Percentiles rank a stretch among this genome's conserved stretches.
Evolutionary conservation across 2,888 invertebrate genomes (phyloP).

Genomic region (Sminthurinus aureus): DNA sequence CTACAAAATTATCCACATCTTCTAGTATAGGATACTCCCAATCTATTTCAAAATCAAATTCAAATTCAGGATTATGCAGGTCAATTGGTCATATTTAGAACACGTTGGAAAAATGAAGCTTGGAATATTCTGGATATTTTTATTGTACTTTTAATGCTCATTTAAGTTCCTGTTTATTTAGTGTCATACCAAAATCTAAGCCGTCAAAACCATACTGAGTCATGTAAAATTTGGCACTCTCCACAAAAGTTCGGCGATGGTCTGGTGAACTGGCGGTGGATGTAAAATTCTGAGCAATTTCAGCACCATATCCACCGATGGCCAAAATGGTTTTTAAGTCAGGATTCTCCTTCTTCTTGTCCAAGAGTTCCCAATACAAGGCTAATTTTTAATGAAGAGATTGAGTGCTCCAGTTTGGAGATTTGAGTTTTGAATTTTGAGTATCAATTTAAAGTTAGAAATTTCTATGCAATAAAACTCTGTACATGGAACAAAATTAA

Average conservation of each 20-base stretch:
- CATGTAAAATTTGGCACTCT: background rate
- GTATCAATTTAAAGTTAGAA: background rate
- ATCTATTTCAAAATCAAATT: background rate
- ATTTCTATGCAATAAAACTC: too few species aligned
- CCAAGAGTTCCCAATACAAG: background rate
- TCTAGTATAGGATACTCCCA: background rate
- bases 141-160: too few species aligned
- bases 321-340: background rate
- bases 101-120: background rate
- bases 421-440: background rate
- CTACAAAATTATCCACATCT: conserved; percentile 5
- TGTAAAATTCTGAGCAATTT: background rate
- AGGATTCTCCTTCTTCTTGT: background rate
- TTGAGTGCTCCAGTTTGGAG: background rate
- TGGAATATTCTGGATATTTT: too few species aligned
- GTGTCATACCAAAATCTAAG: background rate
- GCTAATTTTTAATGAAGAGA: background rate
- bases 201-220: background rate
- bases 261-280: background rate
- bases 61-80: background rate
- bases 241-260: background rate
- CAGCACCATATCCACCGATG: background rate
- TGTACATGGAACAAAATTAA: background rate
- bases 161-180: too few species aligned
- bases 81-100: too few species aligned